These are phyloP conservation scores for Plagodis pulveraria DNA, from an alignment of 2,888 invertebrate species.

Conservation along the genomic window DNA sequence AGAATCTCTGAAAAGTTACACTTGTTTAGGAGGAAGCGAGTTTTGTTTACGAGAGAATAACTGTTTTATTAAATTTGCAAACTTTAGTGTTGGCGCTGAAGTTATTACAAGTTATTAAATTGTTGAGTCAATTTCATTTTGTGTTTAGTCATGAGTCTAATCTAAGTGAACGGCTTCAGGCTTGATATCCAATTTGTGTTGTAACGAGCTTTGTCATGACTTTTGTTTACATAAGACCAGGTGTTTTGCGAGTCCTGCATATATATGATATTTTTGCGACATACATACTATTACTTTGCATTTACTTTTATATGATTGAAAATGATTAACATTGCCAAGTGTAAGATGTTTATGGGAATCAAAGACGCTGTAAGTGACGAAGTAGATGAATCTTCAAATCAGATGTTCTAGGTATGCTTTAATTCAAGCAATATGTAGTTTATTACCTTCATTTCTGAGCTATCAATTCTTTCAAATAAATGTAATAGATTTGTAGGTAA, in stretches of 20 bases:
- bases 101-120: constrained; percentile 29
- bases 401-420: too few species aligned
- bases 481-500: too few species aligned
- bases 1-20: not conserved
- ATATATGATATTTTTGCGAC: too few species aligned
- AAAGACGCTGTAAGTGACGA: too few species aligned
- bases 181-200: constrained; percentile 18
- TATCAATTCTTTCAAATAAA: too few species aligned
- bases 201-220: constrained; percentile 6
- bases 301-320: too few species aligned
- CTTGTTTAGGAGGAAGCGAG: constrained; percentile 2
- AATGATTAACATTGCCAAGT: too few species aligned
- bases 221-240: not conserved
- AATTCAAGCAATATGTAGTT: too few species aligned
- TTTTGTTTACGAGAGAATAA: constrained; percentile 15
- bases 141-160: constrained; percentile 16
- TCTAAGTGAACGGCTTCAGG: constrained; percentile 10
- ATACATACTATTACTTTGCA: too few species aligned
- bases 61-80: constrained; percentile 31
- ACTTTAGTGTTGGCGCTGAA: constrained; percentile 23
- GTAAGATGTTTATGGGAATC: too few species aligned
- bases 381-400: too few species aligned
- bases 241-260: not conserved
- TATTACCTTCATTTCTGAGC: too few species aligned
- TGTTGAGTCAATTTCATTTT: constrained; percentile 24